A percentile compares a stretch with the other conserved stretches of the same genome.
phyloP scores from a whole-genome alignment of 37 sponge, comb jelly and placozoan species.

The Crambe crambe region DNA sequence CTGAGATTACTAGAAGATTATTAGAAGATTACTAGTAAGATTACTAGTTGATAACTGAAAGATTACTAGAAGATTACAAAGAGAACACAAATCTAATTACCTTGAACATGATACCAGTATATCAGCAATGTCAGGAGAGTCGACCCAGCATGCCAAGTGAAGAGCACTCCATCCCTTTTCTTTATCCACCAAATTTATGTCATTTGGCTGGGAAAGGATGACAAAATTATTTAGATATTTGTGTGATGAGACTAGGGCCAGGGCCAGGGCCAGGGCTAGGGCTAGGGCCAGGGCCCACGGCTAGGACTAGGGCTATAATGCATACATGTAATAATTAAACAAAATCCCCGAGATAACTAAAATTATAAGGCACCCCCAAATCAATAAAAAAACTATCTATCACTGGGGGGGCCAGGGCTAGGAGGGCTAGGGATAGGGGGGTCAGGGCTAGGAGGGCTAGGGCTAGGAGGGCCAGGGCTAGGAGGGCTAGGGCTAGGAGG shows the following conservation, averaged over 20 bases:
- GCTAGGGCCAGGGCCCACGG: no score
- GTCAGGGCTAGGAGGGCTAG: no score
- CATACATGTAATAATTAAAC: no score
- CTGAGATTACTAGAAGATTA: neutral
- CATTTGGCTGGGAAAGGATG: conserved; percentile 44
- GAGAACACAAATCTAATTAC: neutral
- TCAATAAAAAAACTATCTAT: no score
- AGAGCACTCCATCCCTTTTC: conserved; percentile 60
- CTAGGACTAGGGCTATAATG: no score
- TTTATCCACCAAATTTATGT: conserved; percentile 68
- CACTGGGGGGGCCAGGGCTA: no score
- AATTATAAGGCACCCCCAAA: no score
- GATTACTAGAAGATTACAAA: neutral
- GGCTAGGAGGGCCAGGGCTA: no score
- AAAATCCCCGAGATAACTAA: no score
- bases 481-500: no score
- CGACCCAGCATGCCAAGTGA: conserved; percentile 57
- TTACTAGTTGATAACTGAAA: neutral
- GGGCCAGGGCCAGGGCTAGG: neutral
- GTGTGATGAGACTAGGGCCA: no score
- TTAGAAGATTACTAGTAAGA: neutral
- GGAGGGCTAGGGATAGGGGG: no score
- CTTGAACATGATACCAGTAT: conserved; percentile 13
- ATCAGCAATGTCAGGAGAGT: conserved; percentile 16
- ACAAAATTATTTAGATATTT: neutral